Evolutionary conservation across 2,888 invertebrate species (phyloP).

Genomic region (Meganola albula): DNA sequence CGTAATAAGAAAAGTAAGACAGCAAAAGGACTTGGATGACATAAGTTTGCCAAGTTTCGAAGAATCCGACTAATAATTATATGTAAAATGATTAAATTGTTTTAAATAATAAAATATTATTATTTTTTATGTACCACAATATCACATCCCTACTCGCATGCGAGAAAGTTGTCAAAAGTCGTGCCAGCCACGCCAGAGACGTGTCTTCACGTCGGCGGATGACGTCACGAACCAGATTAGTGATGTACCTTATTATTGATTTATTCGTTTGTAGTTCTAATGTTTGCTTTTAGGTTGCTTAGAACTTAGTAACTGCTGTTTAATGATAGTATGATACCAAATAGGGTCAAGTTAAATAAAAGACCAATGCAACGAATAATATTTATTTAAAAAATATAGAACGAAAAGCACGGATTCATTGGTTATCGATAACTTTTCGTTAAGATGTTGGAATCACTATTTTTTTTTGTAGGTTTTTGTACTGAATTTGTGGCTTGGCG

Average conservation of each 20-base stretch:
- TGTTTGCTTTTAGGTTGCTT: slow-evolving; percentile 4
- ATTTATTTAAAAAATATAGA: slow-evolving; percentile 7
- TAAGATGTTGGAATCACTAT: slow-evolving; percentile 2
- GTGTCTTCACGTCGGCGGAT: slow-evolving; percentile 1
- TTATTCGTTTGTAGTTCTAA: slow-evolving; percentile 3
- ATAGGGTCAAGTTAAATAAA: slow-evolving; percentile 4
- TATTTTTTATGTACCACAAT: slow-evolving; percentile 2
- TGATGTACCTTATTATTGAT: slow-evolving; percentile 3
- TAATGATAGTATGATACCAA: slow-evolving; percentile 6
- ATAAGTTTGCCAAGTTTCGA: slow-evolving; percentile 2
- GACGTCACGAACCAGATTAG: slow-evolving; percentile 2
- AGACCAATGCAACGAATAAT: slow-evolving; percentile 4
- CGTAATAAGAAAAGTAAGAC: slow-evolving; percentile 7
- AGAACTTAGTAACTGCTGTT: slow-evolving; percentile 4
- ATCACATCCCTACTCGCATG: slow-evolving; percentile 2
- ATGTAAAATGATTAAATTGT: slow-evolving; percentile 2
- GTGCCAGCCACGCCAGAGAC: slow-evolving; percentile 2
- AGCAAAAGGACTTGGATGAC: slow-evolving; percentile 3
- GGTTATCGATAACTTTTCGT: slow-evolving; percentile 5
- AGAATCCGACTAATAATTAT: slow-evolving; percentile 1
- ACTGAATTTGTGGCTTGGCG: slow-evolving; percentile 3
- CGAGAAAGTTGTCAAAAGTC: slow-evolving; percentile 2
- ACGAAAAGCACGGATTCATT: slow-evolving; percentile 6
- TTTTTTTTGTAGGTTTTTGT: slow-evolving; percentile 4
- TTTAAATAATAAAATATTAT: slow-evolving; percentile 1